Percentiles rank a stretch among this genome's conserved stretches.
These are phyloP conservation scores for Chironomus riparius DNA, from an alignment of 2,888 invertebrate species.

Conservation along the genomic window DNA sequence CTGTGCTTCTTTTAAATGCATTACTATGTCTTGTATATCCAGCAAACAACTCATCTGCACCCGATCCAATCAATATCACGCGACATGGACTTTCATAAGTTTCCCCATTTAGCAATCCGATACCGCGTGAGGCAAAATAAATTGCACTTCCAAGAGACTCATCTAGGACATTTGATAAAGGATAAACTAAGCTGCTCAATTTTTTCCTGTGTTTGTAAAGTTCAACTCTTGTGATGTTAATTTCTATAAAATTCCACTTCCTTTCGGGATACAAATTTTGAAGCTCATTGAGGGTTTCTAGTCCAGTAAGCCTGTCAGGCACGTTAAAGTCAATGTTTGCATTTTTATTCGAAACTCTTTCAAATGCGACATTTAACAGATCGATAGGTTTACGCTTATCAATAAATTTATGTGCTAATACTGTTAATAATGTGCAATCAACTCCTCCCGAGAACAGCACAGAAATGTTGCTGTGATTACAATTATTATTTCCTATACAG, in stretches of 20 bases:
- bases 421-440: conserved; percentile 87
- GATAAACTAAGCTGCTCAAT: conserved; percentile 74
- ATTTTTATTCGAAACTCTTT: conserved; percentile 38
- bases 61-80: conserved; percentile 38
- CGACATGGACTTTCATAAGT: conserved; percentile 32
- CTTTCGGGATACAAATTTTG: conserved; percentile 58
- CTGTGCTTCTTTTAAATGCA: conserved; percentile 51
- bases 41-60: conserved; percentile 94
- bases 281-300: conserved; percentile 60
- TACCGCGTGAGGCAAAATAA: conserved; percentile 88
- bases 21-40: conserved; percentile 86
- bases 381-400: conserved; percentile 64
- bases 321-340: conserved; percentile 48
- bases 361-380: conserved; percentile 91
- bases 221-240: conserved; percentile 62
- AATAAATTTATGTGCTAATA: conserved; percentile 63
- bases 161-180: conserved; percentile 80
- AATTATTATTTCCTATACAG: conserved; percentile 45
- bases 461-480: conserved; percentile 59
- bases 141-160: conserved; percentile 93
- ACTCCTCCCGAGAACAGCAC: conserved; percentile 93
- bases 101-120: conserved; percentile 39
- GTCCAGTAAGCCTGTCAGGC: conserved; percentile 78
- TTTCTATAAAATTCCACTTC: conserved; percentile 74
- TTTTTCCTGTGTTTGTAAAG: conserved; percentile 43